Base-by-base conservation (phyloP, 2,888 invertebrate genomes). In the Coenonympha glycerion region DNA sequence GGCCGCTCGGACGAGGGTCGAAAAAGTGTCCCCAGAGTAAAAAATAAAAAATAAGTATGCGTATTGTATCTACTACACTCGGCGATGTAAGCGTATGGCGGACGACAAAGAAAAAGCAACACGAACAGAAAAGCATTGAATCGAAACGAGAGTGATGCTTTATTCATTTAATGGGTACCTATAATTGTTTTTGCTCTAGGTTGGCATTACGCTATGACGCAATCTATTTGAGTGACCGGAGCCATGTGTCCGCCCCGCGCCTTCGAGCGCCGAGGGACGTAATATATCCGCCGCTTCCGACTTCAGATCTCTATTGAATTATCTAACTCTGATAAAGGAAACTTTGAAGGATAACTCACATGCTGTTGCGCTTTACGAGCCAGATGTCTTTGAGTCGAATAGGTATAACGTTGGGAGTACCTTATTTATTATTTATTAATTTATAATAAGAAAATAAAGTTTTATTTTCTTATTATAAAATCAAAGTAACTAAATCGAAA, bases 1-100 rank as follows among this genome's bases (percentile, higher is more conserved):
- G 86, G 79, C 85, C 83, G 87, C 83, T 81, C 79, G 87, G 87
- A 87, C 87, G 85, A 87, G 87, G 86, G 87, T 87, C 84, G 84
- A 82, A 82, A 85, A 87, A 85, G 82, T 84, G 87, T 87, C 87
- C 87, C 87, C 69, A 73, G 87, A 86, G 87, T 77, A 76, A 85
- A 83, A 83, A 84, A 86, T 76, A 81, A 82, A 86, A 84, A 85
- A 82, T 75, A 86, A 64, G 65, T 76, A 78, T 80, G 79, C 59
- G 60, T 83, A 84, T 79, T 81, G 83, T 83, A 79, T 78, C 77
- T 78, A 76, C 77, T 78, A 76, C 74, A 72, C 69, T 76, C 74
- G 73, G 73, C 76, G 76, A 79, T 78, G 78, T 78, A 76, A 76
- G 71, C 71, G 74, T 74, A 75, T 70, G 72, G 71, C 69, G 70